Conservation (phyloP, 2,113 vertebrate genomes). For the Chlorodrepanis virens region DNA sequence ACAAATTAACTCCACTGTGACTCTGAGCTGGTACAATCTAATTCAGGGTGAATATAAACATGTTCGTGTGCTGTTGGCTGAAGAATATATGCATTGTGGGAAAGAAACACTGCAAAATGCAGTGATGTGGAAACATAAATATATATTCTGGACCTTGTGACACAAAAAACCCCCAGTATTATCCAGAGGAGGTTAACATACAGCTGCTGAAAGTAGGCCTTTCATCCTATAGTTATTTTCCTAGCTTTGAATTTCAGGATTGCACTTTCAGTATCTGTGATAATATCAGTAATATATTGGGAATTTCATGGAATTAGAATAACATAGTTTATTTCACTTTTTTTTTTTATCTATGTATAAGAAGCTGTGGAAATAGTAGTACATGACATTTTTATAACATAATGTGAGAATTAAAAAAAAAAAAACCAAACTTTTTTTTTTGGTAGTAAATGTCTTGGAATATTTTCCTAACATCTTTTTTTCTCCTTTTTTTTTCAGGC, state of each 20-base stretch:
- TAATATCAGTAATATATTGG: background rate
- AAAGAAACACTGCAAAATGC: background rate
- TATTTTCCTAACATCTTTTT: background rate
- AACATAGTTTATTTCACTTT: background rate
- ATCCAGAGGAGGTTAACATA: background rate
- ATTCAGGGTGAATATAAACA: background rate
- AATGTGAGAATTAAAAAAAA: background rate
- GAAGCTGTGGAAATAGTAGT: background rate
- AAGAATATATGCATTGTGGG: background rate
- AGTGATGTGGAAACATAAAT: background rate
- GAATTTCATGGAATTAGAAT: background rate
- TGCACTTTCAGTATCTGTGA: background rate
- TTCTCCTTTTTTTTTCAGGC: constrained; percentile 50
- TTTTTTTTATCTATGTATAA: background rate
- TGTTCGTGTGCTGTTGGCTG: background rate
- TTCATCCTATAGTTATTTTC: background rate
- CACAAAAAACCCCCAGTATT: background rate
- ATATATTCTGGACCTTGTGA: background rate
- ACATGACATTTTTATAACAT: background rate
- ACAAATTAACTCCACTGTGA: background rate
- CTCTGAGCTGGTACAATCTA: background rate
- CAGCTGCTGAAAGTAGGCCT: background rate
- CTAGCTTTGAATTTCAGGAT: background rate
- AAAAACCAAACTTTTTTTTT: background rate
- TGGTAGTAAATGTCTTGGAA: background rate